Evolutionary conservation across 2,888 invertebrate genomes (phyloP), one percentile per base, ranked within the genome.

Genomic region (Brachynemurus nebulosus): DNA sequence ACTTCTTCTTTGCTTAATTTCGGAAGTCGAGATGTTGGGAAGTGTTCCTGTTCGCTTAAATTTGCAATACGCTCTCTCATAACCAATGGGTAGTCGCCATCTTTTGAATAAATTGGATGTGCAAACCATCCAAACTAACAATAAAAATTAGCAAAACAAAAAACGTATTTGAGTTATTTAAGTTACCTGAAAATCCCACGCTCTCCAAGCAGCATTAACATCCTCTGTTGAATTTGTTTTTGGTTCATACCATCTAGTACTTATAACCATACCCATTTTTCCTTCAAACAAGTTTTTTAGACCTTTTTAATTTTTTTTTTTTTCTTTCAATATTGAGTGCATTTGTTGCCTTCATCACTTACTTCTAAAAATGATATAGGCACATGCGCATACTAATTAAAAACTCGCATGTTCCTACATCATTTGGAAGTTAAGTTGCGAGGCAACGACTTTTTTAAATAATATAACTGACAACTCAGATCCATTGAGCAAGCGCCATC

Each of bases 111-210:
- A 25, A 83, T 76, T 2, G 83, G 79, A 58, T 81, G 68, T 1
- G 72, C 71, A 54, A 75, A 77, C 78, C 79, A 78, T 21, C 78
- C 78, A 42, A 74, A 66, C 73, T 74, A 59, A 36, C 64, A 67
- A 46, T 42, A 25, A 43, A 42, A 46, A 36, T 9, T 42, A 23
- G 37, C 34, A 39, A 19, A 42, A n/a, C 11, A 8, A 6, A 16
- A 37, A 37, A 16, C 18, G 14, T 23, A 23, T 7, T 23, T 6
- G 23, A 6, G 6, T 23, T 27, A 27, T n/a, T 11, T 23, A 21
- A 5, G 5, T 40, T 27, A 40, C 17, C 3, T n/a, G 2, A 27
- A 40, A 27, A 12, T 72, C 68, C 41, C 69, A 59, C 50, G 68
- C 69, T 53, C 66, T 56, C 34, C 74, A 69, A 1, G 71, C 67